Evolutionary conservation across 2,888 invertebrate genomes (phyloP), one percentile per base, ranked within the genome.

Genomic region (Bombylius discolor): DNA sequence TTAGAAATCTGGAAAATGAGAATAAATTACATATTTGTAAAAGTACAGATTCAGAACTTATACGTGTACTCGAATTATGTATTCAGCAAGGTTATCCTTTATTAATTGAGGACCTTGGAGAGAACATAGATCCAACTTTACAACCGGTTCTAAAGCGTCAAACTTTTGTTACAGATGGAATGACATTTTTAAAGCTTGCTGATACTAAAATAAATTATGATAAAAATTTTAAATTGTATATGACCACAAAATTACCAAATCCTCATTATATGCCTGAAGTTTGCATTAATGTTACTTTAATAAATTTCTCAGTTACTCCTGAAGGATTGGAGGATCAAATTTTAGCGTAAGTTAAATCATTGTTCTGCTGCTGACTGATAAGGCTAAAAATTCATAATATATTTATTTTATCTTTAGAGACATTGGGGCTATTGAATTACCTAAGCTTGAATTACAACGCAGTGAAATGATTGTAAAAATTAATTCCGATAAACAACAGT

Each of bases 231-330:
- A 81, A 83, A 49, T 80, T 96, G 50, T 95, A 93, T 70, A 84
- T 96, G 67, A 94, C 94, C 1, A 92, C 94, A 1, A 94, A 94
- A 73, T 76, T 94, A 55, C 81, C 91, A 0, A 95, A 95, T 77
- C 96, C 96, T 0, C 94, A 94, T 75, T 95, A 93, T 72, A 74
- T 94, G 60, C 95, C 95, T 0, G 94, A 95, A 72, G 83, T 93
- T 59, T 92, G 94, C 67, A 91, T 91, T 58, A 90, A 92, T 77
- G 94, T 94, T 3, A 91, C 92, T 0, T 78, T 96, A 12, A 87
- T 96, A 8, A 95, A 96, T 75, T 96, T 96, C 69, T 88, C 93
- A 53, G 94, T 95, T 44, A 94, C 94, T 0, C 82, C 85, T 1
- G 85, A 85, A 49, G 95, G 95, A 5, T 76, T 96, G 5, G 94